phyloP scores from a whole-genome alignment of 2,888 invertebrate genomes.

The Coronaproctus castanopsis region DNA sequence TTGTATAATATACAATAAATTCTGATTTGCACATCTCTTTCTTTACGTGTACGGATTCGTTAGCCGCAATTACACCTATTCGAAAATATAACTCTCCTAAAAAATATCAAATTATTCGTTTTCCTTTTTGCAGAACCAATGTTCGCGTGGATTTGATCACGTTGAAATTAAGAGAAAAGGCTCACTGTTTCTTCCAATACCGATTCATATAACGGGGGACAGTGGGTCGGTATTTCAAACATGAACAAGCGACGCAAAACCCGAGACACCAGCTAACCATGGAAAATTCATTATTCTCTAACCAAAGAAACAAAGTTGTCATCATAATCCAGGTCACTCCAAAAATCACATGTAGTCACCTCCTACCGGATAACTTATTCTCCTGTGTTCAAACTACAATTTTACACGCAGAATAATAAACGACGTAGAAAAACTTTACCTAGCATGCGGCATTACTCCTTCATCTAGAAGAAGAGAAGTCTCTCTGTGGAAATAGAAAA shows the following conservation, averaged over 20 bases:
- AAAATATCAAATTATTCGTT: neutral
- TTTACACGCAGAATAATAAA: too few relatives aligned
- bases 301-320: neutral
- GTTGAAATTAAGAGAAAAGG: neutral
- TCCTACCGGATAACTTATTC: neutral
- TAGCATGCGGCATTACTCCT: too few relatives aligned
- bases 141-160: neutral
- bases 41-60: neutral
- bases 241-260: neutral
- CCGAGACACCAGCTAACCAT: neutral
- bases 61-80: neutral
- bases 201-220: neutral
- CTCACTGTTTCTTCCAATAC: neutral
- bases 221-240: neutral
- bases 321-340: neutral
- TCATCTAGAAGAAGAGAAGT: too few relatives aligned
- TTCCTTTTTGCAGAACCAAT: neutral
- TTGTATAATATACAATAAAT: neutral
- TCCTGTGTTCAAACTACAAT: neutral
- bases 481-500: too few relatives aligned
- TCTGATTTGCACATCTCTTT: neutral
- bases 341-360: neutral
- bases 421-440: too few relatives aligned
- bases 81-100: neutral
- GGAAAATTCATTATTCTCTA: neutral